Percentiles rank a stretch among this genome's conserved stretches.
Evolutionary conservation across 1,140 invertebrate genomes (phyloP).

Genomic region (Brevipalpus yothersi): DNA sequence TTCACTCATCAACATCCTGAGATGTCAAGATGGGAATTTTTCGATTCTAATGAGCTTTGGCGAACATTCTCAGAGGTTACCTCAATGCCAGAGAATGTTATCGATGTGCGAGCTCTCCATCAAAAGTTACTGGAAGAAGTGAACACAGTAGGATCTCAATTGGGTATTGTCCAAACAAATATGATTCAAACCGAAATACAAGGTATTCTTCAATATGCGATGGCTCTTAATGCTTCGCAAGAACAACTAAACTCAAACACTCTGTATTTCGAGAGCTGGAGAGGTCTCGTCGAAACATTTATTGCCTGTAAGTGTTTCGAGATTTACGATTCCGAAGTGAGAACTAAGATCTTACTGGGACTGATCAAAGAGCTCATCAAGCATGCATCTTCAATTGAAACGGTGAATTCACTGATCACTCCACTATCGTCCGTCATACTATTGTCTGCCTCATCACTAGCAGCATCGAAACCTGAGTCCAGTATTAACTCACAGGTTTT

Average conservation of each 20-base stretch:
- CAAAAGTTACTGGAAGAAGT: conserved; percentile 9
- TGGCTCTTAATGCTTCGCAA: conserved; percentile 5
- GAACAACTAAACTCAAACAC: conserved; percentile 3
- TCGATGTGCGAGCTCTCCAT: conserved; percentile 8
- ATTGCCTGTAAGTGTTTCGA: conserved; percentile 5
- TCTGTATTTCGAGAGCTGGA: conserved; percentile 8
- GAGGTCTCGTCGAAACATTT: conserved; percentile 8
- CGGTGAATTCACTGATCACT: neutral
- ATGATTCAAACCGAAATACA: conserved; percentile 8
- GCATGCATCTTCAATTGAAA: neutral
- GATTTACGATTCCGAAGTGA: conserved; percentile 1
- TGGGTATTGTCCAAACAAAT: conserved; percentile 7
- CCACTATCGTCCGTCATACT: conserved; percentile 9
- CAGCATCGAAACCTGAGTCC: neutral
- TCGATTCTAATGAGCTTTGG: conserved; percentile 9
- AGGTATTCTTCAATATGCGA: conserved; percentile 6
- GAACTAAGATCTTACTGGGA: conserved; percentile 4
- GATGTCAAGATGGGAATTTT: conserved; percentile 9
- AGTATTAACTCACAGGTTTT: conserved; percentile 1
- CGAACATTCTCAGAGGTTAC: conserved; percentile 6
- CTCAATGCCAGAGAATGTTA: neutral
- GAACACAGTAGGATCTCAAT: conserved; percentile 3
- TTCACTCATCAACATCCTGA: conserved; percentile 5
- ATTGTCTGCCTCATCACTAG: conserved; percentile 1
- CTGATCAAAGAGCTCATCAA: conserved; percentile 6